Evolutionary conservation across 2,797 vertebrate genomes (phyloP), one percentile per base, ranked within the genome.

Genomic region (Epinephelus awoara): DNA sequence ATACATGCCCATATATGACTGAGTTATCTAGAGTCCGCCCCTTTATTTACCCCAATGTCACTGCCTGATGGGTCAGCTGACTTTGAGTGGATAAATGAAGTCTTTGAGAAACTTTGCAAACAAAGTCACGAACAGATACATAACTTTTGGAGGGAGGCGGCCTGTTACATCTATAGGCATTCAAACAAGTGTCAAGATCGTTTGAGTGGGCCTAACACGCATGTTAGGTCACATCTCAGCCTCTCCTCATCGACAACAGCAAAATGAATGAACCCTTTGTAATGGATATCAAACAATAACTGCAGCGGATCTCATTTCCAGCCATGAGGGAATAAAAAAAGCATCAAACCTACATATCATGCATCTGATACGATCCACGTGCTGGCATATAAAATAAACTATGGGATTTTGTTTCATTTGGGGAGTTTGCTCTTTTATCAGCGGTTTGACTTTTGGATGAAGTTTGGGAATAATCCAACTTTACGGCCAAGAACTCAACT

Each of bases 261-360:
- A 18, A 83, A 87, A 81, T 80, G 79, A 90, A 88, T 69, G 72
- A 65, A 69, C 40, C 70, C 82, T 77, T 90, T 92, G 94, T 93
- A 92, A 94, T 86, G 90, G 91, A 92, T 93, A 95, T 93, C 87
- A 92, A 84, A 92, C 92, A 88, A 85, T 90, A 91, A 88, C 77
- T 79, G 84, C 89, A 72, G 68, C 71, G 82, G 90, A 89, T 94
- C 92, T 56, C 57, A 77, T 94, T 93, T 90, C 91, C 75, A 86
- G 74, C 69, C 87, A 86, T 73, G 77, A 67, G 79, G 86, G 72
- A 82, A 83, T 87, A 84, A 87, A 90, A 34, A 87, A 69, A 42
- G 44, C 82, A 86, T 88, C 83, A 63, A 46, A 65, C n/a, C 61
- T 38, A 89, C 87, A 86, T 68, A 91, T 93, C 89, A 89, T 78